Percentiles rank a stretch among this genome's conserved stretches.
phyloP scores from a whole-genome alignment of 2,797 vertebrate genomes.

The Gobionotothen gibberifrons region DNA sequence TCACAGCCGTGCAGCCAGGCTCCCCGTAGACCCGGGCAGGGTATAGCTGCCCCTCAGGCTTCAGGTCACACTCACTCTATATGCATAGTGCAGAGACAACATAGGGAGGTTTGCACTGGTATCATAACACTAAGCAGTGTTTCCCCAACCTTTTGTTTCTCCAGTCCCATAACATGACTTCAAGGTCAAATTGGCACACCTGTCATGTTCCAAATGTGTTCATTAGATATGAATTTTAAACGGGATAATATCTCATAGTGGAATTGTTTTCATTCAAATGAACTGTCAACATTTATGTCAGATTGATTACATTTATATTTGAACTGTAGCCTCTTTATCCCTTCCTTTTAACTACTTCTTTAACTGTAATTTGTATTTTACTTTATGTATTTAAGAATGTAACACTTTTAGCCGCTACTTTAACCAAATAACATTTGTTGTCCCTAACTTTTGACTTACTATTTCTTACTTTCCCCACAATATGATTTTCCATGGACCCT shows the following conservation, averaged over 20 bases:
- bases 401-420: too few relatives aligned
- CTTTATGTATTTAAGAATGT: too few relatives aligned
- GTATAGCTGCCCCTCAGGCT: slow-evolving; percentile 72
- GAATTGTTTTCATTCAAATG: neutral
- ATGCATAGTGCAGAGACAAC: slow-evolving; percentile 47
- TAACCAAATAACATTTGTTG: too few relatives aligned
- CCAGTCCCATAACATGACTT: slow-evolving; percentile 1
- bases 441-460: neutral
- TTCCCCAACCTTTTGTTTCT: slow-evolving; percentile 8
- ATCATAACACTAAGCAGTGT: slow-evolving; percentile 20
- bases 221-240: neutral
- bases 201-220: neutral
- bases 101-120: slow-evolving; percentile 35
- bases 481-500: neutral
- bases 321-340: neutral
- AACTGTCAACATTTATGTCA: neutral
- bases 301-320: neutral
- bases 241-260: neutral
- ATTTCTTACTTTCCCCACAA: too few relatives aligned
- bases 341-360: neutral
- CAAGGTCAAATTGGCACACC: neutral
- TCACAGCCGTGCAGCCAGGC: slow-evolving; percentile 62
- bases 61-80: slow-evolving; percentile 69
- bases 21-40: slow-evolving; percentile 61
- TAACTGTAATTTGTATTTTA: too few relatives aligned